These are phyloP conservation scores for Tupaia tana DNA, from an alignment of 2,113 vertebrate genomes.

Conservation along the genomic window DNA sequence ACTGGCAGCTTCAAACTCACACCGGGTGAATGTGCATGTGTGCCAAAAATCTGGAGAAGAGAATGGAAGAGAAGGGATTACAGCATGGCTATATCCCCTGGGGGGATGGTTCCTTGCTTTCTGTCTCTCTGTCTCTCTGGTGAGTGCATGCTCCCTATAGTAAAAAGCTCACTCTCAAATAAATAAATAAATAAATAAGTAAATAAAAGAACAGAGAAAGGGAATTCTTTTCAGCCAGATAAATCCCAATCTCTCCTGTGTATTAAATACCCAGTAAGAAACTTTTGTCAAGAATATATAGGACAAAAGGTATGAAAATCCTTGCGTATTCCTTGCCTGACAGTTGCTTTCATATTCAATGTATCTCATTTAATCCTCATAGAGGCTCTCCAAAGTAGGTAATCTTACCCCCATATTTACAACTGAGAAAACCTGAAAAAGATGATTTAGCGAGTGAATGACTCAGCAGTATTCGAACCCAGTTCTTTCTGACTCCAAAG, in stretches of 20 bases:
- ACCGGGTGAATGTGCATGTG: too few relatives aligned
- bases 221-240: neutral
- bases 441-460: neutral
- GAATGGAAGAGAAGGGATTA: neutral
- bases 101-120: too few relatives aligned
- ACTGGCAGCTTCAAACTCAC: too few relatives aligned
- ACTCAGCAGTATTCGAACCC: neutral
- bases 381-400: neutral
- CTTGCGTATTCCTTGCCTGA: neutral
- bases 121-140: too few relatives aligned
- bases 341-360: neutral
- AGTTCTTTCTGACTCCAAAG: slow-evolving; percentile 5
- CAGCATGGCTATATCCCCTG: too few relatives aligned
- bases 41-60: too few relatives aligned
- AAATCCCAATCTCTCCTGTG: neutral
- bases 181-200: too few relatives aligned
- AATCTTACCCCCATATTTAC: neutral
- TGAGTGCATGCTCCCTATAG: too few relatives aligned
- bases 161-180: too few relatives aligned
- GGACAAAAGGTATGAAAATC: neutral
- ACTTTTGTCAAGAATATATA: slow-evolving; percentile 21
- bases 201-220: neutral
- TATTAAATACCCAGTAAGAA: slow-evolving; percentile 1
- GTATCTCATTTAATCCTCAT: neutral
- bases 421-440: neutral